Base-by-base conservation (phyloP, 2,888 invertebrate genomes). In the Ametastegia equiseti region DNA sequence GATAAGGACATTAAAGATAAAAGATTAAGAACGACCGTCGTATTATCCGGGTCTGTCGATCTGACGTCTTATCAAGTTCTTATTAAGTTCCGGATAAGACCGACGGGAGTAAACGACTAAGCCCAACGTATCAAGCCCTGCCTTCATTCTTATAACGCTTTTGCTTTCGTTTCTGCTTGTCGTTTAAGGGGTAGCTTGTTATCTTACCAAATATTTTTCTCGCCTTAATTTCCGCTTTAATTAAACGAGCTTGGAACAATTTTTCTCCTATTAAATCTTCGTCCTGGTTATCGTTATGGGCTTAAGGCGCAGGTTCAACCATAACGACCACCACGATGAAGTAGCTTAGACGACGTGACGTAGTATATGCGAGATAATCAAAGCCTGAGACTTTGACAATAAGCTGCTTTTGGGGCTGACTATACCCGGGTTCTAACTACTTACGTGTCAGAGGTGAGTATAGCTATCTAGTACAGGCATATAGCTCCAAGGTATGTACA, bases 1-100 rank as follows among this genome's bases (percentile, higher is more conserved):
- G 75, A 75, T 75, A 75, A 75, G 75, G 54, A 19, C 33, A 33
- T 54, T 33, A n/a, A 23, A 75, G 75, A 54, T 75, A 75, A 75
- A 50, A 75, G 30, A 75, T 75, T 75, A 36, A 23, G 36, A 75
- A 50, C 75, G 50, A 75, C 19, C 73, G n/a, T n/a, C n/a, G 5
- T 75, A 71, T 30, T 50, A 75, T 54, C 30, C 54, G 50, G 23
- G 50, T 13, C 33, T 54, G 36, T 54, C 75, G 75, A 75, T 50
- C 33, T n/a, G 13, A 13, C 30, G 13, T 54, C 54, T 50, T 75
- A 75, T 75, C 45, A 71, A 71, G 15, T 39, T 23, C 45, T 36
- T 15, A 60, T 7, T 60, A 30, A 27, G 11, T 60, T 39, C 19
- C 7, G 1, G 42, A 19, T 42, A 7, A 50, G 50, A 6, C 50